Conservation (phyloP, 2,797 vertebrate species). For the Buceros bicornis region DNA sequence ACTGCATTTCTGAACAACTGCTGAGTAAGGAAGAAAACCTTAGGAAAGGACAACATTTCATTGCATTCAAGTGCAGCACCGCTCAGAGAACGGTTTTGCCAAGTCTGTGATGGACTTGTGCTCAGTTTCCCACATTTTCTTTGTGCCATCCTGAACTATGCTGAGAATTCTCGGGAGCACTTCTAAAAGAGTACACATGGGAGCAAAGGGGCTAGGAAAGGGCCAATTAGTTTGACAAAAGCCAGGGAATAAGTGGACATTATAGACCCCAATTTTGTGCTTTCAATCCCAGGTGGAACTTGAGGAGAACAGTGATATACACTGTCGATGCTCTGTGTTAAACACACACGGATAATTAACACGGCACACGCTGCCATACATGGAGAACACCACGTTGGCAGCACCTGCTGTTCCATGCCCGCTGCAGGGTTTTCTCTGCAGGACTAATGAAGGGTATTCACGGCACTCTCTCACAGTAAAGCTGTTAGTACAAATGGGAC, state of each 20-base stretch:
- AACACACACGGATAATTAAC: neutral
- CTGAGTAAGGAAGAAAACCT: neutral
- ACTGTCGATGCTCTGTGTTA: neutral
- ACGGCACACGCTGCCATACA: neutral
- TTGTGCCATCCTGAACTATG: neutral
- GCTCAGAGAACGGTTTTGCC: neutral
- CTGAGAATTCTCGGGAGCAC: neutral
- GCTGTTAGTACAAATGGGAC: conserved; percentile 40
- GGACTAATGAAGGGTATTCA: conserved; percentile 19
- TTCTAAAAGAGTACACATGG: neutral
- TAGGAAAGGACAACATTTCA: neutral
- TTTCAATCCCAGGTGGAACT: neutral
- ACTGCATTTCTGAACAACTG: neutral
- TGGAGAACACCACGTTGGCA: neutral
- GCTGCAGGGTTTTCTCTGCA: conserved; percentile 2
- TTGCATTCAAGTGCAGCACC: neutral
- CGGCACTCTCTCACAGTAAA: neutral
- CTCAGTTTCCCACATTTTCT: neutral
- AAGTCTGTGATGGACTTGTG: neutral
- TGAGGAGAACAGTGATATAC: neutral
- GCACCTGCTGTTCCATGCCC: neutral
- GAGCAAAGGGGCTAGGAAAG: neutral
- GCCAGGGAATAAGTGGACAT: neutral
- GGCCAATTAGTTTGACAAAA: neutral
- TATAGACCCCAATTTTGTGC: neutral